Conservation (phyloP, 2,888 invertebrate genomes). For the Hypena proboscidalis region DNA sequence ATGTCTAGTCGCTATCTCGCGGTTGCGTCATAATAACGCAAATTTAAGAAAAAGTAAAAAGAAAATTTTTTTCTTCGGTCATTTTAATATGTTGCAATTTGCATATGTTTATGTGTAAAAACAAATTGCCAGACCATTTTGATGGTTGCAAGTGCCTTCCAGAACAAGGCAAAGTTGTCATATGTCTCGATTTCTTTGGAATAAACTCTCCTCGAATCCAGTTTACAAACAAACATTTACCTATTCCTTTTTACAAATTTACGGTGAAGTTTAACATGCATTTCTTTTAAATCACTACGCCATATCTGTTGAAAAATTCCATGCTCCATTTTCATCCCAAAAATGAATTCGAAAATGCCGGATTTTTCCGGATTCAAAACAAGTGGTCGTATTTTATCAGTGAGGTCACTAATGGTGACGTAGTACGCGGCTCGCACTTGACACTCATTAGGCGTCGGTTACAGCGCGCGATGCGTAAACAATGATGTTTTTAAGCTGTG, state of each 20-base stretch:
- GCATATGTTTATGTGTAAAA: too few species aligned
- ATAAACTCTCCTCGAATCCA: conserved; percentile 3
- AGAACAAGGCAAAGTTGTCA: too few species aligned
- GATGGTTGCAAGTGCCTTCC: too few species aligned
- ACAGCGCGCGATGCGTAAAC: conserved; percentile 41
- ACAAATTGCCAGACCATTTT: too few species aligned
- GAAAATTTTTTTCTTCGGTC: too few species aligned
- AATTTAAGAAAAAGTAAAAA: too few species aligned
- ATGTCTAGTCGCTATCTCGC: too few species aligned
- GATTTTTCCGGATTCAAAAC: conserved; percentile 37
- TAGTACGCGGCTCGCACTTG: conserved; percentile 45
- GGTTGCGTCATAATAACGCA: too few species aligned
- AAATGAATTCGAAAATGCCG: conserved; percentile 26
- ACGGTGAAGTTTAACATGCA: conserved; percentile 7
- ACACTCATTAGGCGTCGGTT: conserved; percentile 51
- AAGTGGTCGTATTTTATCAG: conserved; percentile 36
- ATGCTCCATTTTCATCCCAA: conserved; percentile 17
- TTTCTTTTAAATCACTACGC: background rate
- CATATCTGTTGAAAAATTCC: conserved; percentile 12
- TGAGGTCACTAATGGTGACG: conserved; percentile 47
- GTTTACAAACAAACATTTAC: conserved; percentile 6
- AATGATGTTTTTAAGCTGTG: conserved; percentile 43
- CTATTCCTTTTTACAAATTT: conserved; percentile 13
- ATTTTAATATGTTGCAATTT: too few species aligned
- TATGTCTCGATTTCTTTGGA: too few species aligned